Evolutionary conservation across 35 echinoderm and acorn worm genomes (phyloP), one percentile per base, ranked within the genome.

Genomic region (Antedon bifida): DNA sequence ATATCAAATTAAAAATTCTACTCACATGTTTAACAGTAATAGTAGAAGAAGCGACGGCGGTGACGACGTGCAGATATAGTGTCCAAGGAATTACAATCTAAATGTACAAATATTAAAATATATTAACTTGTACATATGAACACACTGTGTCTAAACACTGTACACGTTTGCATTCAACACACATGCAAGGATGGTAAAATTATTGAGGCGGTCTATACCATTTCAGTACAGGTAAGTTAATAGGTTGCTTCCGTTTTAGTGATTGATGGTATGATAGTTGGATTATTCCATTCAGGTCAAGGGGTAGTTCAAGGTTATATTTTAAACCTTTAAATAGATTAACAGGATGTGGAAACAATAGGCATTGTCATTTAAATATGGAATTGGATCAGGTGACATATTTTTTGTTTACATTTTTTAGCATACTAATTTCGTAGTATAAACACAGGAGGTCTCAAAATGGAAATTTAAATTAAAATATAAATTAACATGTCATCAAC

Each of bases 281-380:
- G 51, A 64, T 64, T 64, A 23, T 64, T 64, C 51, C 51, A 64
- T 64, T 64, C 10, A 64, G 51, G 51, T 64, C 51, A 64, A 64
- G 1, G 26, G 9, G 51, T 8, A 64, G 51, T 64, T 64, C 51
- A 64, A 64, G 51, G 51, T 64, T 64, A 64, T 11, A 16, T 42
- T 64, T 16, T 64, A 19, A 2, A 16, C 26, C 51, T 64, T 64
- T 64, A 12, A 12, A 64, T 64, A 64, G 51, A 19, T 26, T 16
- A 64, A 64, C 51, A 64, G 51, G 51, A 64, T 64, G 51, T 64
- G n/a, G n/a, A n/a, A n/a, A n/a, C n/a, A n/a, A n/a, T n/a, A n/a
- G n/a, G n/a, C n/a, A n/a, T n/a, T n/a, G n/a, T n/a, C n/a, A n/a
- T n/a, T n/a, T n/a, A n/a, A n/a, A n/a, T n/a, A n/a, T n/a, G n/a